Base-by-base conservation (phyloP, 37 sponge, comb jelly and placozoan species). In the Geodia barretti region DNA sequence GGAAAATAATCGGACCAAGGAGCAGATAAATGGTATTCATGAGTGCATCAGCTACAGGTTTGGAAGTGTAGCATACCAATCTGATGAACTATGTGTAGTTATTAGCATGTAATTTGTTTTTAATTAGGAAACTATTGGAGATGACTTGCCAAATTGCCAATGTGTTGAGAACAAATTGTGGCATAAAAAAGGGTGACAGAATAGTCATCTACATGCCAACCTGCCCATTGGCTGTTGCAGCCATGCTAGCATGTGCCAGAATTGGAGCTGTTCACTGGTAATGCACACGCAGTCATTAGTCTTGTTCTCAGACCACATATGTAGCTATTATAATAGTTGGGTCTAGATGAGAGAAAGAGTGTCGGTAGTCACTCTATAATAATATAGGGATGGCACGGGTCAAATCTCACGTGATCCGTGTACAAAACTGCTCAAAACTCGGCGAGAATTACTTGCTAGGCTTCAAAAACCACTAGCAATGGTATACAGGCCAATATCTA, bases 261-360 rank as follows among this genome's bases (percentile, higher is more conserved):
- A 79, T 90, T 47, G 91, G 91, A 64, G 91, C 91, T 70, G 71
- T 85, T 4, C 91, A 90, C 67, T 88, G 83, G 89, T 88, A n/a
- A 68, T 47, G 54, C 14, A 47, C 14, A 47, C 14, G 14, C 54
- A n/a, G n/a, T n/a, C n/a, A n/a, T n/a, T n/a, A n/a, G 7, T 47
- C 54, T 47, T 14, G 11, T 47, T 47, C 14, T 47, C 11, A 17
- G 14, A 47, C 54, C 14, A n/a, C n/a, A n/a, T n/a, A n/a, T n/a
- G n/a, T n/a, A n/a, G n/a, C n/a, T n/a, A n/a, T n/a, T n/a, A n/a
- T n/a, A n/a, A n/a, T n/a, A n/a, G n/a, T n/a, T n/a, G n/a, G n/a
- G n/a, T n/a, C n/a, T n/a, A n/a, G n/a, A n/a, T n/a, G n/a, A n/a
- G n/a, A n/a, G n/a, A n/a, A n/a, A n/a, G n/a, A n/a, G n/a, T n/a